Evolutionary conservation across 2,888 invertebrate genomes (phyloP).

Genomic region (Dolomedes plantarius): DNA sequence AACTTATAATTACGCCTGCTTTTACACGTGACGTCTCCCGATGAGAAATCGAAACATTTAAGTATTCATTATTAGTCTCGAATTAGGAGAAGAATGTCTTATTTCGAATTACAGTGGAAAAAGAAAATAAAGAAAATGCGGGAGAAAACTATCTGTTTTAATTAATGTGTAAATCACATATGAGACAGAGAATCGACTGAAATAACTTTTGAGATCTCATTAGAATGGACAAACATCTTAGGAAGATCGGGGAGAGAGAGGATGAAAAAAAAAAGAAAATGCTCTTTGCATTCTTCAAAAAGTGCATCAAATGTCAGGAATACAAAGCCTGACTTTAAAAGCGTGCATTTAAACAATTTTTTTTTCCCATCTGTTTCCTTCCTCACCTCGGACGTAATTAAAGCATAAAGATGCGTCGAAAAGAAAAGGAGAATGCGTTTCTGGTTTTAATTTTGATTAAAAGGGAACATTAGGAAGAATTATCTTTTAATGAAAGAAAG

Average conservation of each 20-base stretch:
- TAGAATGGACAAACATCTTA: neutral
- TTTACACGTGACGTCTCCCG: no score
- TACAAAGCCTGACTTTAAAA: neutral
- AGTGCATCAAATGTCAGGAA: neutral
- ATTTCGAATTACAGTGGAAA: no score
- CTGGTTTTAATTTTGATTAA: slow-evolving; percentile 13
- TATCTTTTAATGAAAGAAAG: neutral
- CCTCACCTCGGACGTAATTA: neutral
- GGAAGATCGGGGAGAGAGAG: no score
- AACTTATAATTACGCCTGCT: no score
- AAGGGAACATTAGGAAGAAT: neutral
- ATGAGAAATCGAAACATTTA: no score
- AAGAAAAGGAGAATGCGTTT: neutral
- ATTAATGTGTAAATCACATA: neutral
- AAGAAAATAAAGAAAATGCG: no score
- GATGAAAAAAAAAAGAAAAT: neutral
- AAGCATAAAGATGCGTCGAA: neutral
- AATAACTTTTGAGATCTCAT: neutral
- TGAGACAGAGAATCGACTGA: neutral
- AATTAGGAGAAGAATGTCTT: no score
- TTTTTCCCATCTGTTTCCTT: neutral
- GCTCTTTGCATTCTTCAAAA: neutral
- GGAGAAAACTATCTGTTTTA: neutral
- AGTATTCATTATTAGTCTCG: no score
- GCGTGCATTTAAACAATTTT: neutral